Evolutionary conservation across 2,888 invertebrate genomes (phyloP).

Genomic region (Ischnus inquisitorius): DNA sequence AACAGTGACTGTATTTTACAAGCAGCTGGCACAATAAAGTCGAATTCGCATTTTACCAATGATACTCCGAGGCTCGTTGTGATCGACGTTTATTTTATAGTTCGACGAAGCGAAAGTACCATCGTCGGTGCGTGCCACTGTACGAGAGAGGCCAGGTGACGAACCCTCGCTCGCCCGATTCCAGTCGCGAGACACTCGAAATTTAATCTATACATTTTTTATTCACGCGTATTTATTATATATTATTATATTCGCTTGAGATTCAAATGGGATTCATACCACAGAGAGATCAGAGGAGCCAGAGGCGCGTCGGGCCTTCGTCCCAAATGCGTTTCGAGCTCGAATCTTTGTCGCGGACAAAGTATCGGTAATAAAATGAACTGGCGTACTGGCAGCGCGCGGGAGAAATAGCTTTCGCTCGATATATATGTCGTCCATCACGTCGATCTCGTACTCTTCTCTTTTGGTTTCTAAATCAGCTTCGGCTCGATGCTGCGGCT

Average conservation of each 20-base stretch:
- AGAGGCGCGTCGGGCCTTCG: slow-evolving; percentile 27
- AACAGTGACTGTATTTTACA: slow-evolving; percentile 59
- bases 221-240: slow-evolving; percentile 31
- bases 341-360: slow-evolving; percentile 46
- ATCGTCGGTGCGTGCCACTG: slow-evolving; percentile 23
- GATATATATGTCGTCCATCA: slow-evolving; percentile 61
- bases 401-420: slow-evolving; percentile 10
- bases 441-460: slow-evolving; percentile 58
- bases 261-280: slow-evolving; percentile 40
- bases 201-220: slow-evolving; percentile 39
- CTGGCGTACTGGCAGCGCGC: slow-evolving; percentile 19
- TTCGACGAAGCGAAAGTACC: slow-evolving; percentile 74
- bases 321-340: slow-evolving; percentile 20
- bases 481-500: slow-evolving; percentile 52
- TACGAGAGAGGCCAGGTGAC: slow-evolving; percentile 4
- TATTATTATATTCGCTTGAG: slow-evolving; percentile 22
- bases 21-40: slow-evolving; percentile 83
- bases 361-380: slow-evolving; percentile 57
- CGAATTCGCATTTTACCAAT: slow-evolving; percentile 80
- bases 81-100: slow-evolving; percentile 80
- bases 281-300: slow-evolving; percentile 23
- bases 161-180: slow-evolving; percentile 11
- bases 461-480: slow-evolving; percentile 66
- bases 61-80: slow-evolving; percentile 70
- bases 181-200: slow-evolving; percentile 20